These are phyloP conservation scores for Liopterus haemorrhoidalis DNA, from an alignment of 2,888 invertebrate genomes.

Conservation along the genomic window DNA sequence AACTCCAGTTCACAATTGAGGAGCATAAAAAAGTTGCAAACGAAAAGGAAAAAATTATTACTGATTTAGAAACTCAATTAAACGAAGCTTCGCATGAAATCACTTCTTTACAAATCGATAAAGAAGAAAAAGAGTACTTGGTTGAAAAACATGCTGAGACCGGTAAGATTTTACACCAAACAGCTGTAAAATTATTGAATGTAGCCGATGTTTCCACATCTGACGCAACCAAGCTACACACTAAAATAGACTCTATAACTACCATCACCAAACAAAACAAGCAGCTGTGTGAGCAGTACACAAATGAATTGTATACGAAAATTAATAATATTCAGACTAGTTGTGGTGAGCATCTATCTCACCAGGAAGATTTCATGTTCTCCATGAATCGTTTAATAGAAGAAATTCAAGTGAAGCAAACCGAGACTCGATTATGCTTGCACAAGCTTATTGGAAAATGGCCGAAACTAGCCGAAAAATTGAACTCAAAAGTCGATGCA, in stretches of 20 bases:
- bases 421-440: conserved; percentile 14
- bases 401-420: conserved; percentile 11
- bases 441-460: conserved; percentile 16
- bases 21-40: conserved; percentile 35
- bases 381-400: conserved; percentile 2
- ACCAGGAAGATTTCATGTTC: too few species aligned
- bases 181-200: conserved; percentile 57
- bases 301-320: neutral
- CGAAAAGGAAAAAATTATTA: conserved; percentile 40
- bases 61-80: conserved; percentile 44
- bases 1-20: conserved; percentile 36
- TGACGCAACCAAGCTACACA: conserved; percentile 60
- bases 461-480: too few species aligned
- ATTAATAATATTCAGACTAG: conserved; percentile 8
- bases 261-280: conserved; percentile 15
- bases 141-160: conserved; percentile 58
- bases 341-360: too few species aligned
- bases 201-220: conserved; percentile 58
- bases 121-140: conserved; percentile 61
- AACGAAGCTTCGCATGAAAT: conserved; percentile 49
- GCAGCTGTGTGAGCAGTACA: conserved; percentile 6
- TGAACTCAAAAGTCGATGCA: too few species aligned
- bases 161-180: conserved; percentile 54
- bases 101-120: conserved; percentile 44
- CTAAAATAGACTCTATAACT: conserved; percentile 49